A percentile compares a stretch with the other conserved stretches of the same genome.
Conservation (phyloP, 2,113 vertebrate species). For the Chaenogobius annularis region DNA sequence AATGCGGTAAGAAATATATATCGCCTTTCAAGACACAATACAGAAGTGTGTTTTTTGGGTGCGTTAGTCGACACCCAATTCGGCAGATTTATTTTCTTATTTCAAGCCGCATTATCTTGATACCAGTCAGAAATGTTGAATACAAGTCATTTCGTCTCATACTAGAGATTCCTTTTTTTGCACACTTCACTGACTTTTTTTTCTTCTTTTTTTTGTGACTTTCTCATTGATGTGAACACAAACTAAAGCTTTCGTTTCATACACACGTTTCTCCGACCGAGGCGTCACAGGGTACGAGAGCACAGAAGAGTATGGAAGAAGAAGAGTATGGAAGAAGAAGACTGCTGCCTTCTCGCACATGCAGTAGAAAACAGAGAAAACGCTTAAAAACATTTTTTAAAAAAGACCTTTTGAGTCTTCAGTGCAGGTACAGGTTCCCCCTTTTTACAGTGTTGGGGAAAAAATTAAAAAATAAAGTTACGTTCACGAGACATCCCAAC, state of each 20-base stretch:
- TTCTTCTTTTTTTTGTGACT: not conserved
- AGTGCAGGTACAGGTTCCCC: not conserved
- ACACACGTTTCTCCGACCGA: constrained; percentile 4
- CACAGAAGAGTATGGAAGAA: constrained; percentile 20
- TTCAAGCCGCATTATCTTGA: too few relatives aligned
- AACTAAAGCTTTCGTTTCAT: constrained; percentile 14
- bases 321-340: constrained; percentile 22
- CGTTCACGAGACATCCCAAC: not conserved
- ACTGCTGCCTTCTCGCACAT: constrained; percentile 46
- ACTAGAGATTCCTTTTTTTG: not conserved
- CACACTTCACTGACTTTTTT: not conserved
- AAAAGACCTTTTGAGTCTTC: not conserved
- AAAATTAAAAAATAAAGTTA: not conserved
- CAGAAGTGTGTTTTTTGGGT: too few relatives aligned
- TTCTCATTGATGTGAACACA: not conserved
- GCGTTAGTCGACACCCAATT: too few relatives aligned
- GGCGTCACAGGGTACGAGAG: constrained; percentile 29
- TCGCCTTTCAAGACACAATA: too few relatives aligned
- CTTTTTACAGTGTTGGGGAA: not conserved
- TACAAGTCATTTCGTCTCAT: not conserved
- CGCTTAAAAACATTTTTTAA: not conserved
- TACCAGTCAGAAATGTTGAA: not conserved
- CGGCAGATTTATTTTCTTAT: too few relatives aligned
- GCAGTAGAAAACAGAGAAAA: constrained; percentile 13
- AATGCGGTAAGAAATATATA: too few relatives aligned